These are phyloP conservation scores for Morelia viridis DNA, from an alignment of 2,797 vertebrate species.

Conservation along the genomic window DNA sequence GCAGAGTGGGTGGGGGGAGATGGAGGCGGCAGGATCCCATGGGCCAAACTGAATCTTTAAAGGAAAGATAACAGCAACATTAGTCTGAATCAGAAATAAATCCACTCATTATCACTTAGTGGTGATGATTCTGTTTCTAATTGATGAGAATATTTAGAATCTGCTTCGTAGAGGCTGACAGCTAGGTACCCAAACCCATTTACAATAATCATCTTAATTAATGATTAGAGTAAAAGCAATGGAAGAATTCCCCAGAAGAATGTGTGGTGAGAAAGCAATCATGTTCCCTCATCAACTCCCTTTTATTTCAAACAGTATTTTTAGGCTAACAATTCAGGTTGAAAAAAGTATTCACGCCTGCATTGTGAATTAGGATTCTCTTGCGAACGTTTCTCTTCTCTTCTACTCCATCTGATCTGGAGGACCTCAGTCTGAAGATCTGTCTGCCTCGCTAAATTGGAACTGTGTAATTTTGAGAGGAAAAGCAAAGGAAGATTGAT, in stretches of 20 bases:
- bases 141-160: neutral
- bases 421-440: neutral
- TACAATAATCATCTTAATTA: neutral
- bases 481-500: neutral
- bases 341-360: neutral
- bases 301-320: neutral
- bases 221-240: neutral
- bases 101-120: neutral
- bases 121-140: neutral
- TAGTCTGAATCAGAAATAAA: neutral
- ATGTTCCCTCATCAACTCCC: neutral
- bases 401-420: neutral
- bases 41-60: neutral
- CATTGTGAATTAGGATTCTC: neutral
- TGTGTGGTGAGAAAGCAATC: neutral
- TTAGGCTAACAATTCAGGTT: neutral
- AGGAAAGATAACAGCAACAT: neutral
- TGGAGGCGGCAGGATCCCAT: neutral
- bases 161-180: neutral
- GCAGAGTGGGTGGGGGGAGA: neutral
- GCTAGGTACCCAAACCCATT: neutral
- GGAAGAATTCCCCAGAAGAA: neutral
- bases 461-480: neutral
- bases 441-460: neutral
- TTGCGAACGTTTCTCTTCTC: neutral